These are phyloP conservation scores for Paracyprichromis sp. DNA, from an alignment of 2,113 vertebrate genomes.

Conservation along the genomic window DNA sequence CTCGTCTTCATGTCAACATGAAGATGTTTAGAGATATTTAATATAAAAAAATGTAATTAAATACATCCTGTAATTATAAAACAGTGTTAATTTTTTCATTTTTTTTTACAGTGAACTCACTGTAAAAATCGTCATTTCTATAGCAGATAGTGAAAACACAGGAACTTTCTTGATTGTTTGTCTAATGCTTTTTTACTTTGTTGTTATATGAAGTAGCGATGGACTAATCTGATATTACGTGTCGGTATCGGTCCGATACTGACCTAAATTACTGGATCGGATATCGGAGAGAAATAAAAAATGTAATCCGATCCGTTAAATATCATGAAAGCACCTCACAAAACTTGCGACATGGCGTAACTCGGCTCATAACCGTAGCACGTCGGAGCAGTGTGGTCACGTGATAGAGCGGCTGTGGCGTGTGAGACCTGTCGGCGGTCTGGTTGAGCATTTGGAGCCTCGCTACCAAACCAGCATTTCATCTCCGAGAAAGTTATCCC, in stretches of 20 bases:
- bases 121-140: not conserved
- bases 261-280: not conserved
- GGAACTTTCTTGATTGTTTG: not conserved
- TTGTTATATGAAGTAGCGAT: not conserved
- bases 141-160: not conserved
- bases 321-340: accelerated
- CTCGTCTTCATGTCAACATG: accelerated
- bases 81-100: not conserved
- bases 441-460: accelerated
- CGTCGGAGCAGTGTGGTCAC: accelerated
- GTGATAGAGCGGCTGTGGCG: accelerated
- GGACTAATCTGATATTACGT: accelerated
- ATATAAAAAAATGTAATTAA: not conserved
- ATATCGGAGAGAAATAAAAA: not conserved
- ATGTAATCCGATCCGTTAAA: not conserved
- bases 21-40: not conserved
- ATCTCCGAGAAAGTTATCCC: accelerated
- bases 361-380: accelerated
- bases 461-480: accelerated
- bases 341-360: accelerated
- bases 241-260: accelerated
- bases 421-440: accelerated
- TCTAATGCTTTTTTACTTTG: not conserved
- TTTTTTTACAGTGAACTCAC: not conserved
- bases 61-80: not conserved